Conservation (phyloP, 2,888 invertebrate species). For the Gandaritis pyraliata region DNA sequence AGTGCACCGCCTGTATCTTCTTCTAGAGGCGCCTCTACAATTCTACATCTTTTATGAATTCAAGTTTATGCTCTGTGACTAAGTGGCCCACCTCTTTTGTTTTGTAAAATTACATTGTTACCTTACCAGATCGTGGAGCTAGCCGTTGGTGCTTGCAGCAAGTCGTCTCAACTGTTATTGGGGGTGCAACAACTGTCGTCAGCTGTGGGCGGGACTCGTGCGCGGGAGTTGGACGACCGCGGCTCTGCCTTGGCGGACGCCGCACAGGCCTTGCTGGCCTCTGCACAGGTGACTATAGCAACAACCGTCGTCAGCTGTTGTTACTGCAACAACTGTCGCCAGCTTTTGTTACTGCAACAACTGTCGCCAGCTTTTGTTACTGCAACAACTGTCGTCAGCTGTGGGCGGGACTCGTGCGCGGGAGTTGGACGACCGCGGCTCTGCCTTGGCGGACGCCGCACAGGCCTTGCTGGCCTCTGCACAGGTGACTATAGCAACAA, state of each 20-base stretch:
- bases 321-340: too few species aligned
- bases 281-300: conserved; percentile 53
- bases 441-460: conserved; percentile 50
- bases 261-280: conserved; percentile 52
- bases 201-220: conserved; percentile 41
- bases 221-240: conserved; percentile 40
- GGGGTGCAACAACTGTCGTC: conserved; percentile 49
- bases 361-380: too few species aligned
- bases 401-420: conserved; percentile 42
- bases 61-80: too few species aligned
- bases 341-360: too few species aligned
- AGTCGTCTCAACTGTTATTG: conserved; percentile 49
- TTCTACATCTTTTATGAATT: too few species aligned
- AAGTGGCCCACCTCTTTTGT: too few species aligned
- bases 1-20: too few species aligned
- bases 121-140: conserved; percentile 51
- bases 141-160: conserved; percentile 48
- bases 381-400: conserved; percentile 46
- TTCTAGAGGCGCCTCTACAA: too few species aligned
- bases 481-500: conserved; percentile 48
- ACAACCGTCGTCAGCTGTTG: too few species aligned
- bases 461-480: conserved; percentile 53
- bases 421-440: conserved; percentile 44
- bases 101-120: too few species aligned
- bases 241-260: conserved; percentile 50